Base-by-base conservation (phyloP, 2,888 invertebrate species). In the Agrilus cyanescens region DNA sequence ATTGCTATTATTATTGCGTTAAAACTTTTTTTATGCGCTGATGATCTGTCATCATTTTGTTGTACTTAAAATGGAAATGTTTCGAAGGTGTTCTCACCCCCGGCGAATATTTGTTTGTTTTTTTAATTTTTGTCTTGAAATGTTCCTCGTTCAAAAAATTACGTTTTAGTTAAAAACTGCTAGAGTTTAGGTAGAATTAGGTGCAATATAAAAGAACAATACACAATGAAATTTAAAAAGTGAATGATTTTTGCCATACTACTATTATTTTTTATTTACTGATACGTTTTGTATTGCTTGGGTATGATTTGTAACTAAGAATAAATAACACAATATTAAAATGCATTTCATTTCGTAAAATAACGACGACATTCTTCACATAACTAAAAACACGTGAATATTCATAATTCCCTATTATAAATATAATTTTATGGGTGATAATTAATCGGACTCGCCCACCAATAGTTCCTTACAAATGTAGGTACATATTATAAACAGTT, bases 241-340 rank as follows among this genome's bases (percentile, higher is more conserved):
- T 57, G 52, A 57, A 58, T 57, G 57, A 60, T 60, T 62, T 65
- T 66, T 67, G 67, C 68, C 67, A 68, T 68, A 67, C 63, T 65
- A 63, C 63, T 60, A 61, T 59, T 54, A 56, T 57, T 57, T 56
- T 54, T 58, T 53, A 52, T 54, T 55, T 57, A 61, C 62, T 60
- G 61, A 63, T 61, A 62, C 58, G 60, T 65, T 66, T 65, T 68
- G 65, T 66, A 66, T 59, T 65, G 66, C 66, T 67, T 66, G 63
- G 63, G 64, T 64, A 66, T 66, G 62, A 64, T 68, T 68, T 67
- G 64, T 66, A 67, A 60, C 63, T 63, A 65, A 67, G 65, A 65
- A 65, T 38, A 30, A 38, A 38, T 31, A 31, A 37, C 25, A 37
- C 29, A 25, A 25, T 25, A 25, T 10, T 25, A 10, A 25, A 25